Base-by-base conservation (phyloP, 2,113 vertebrate genomes). In the Miniopterus natalensis region DNA sequence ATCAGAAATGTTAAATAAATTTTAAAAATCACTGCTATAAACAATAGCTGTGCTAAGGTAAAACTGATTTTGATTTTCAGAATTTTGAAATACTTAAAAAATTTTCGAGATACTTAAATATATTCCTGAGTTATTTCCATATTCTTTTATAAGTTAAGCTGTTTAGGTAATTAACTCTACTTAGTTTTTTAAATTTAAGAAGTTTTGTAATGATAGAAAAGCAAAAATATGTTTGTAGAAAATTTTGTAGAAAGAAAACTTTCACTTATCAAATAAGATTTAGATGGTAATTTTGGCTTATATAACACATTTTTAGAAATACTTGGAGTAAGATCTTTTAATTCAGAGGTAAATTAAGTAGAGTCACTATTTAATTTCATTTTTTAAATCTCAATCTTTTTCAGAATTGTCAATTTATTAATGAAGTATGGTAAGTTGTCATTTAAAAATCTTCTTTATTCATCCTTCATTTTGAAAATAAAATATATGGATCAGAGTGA, bases 391-490 rank as follows among this genome's bases (percentile, higher is more conserved):
- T 96, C 78, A 29, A 73, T 87, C 59, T 96, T 94, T 94, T 96
- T 71, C 78, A 93, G 94, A 90, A 40, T 84, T 31, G 15, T 31
- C 84, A 49, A 0, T 63, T 87, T 79, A 74, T 95, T 95, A 75
- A 86, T 88, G 84, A 96, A 97, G 57, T 18, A 98, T 98, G 97
- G 97, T 98, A 92, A 97, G 97, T 91, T 88, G 57, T 47, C 59
- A 86, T 89, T 78, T 94, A 21, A 91, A 88, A 87, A 68, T 70
- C 45, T 71, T 77, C 65, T 71, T 92, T 71, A n/a, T 15, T 49
- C 15, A 23, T 90, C n/a, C 23, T 95, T 27, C 6, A n/a, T 68
- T 89, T 93, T 85, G 49, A 80, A 96, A 65, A 74, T 53, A 80
- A 77, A 77, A 63, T 63, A 79, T 40, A 47, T 75, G 45, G 1